Evolutionary conservation across 2,113 vertebrate genomes (phyloP).

Genomic region (Himantopus leucocephalus): DNA sequence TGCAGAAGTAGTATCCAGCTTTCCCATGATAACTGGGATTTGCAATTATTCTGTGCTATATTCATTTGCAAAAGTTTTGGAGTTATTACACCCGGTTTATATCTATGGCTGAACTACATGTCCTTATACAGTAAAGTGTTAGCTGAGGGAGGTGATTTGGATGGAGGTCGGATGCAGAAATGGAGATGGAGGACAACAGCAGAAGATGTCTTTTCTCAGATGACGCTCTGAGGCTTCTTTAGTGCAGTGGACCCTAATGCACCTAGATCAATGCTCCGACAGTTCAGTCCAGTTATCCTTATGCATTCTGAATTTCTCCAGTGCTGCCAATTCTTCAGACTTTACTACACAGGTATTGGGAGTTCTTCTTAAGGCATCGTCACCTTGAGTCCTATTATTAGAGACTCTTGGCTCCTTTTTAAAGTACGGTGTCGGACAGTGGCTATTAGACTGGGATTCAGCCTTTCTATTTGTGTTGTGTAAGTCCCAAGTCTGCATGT

Average conservation of each 20-base stretch:
- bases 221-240: not conserved
- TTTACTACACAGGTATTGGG: not conserved
- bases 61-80: not conserved
- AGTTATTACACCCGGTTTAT: not conserved
- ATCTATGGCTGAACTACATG: not conserved
- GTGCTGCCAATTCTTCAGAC: not conserved
- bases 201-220: not conserved
- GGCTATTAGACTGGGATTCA: accelerated
- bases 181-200: not conserved
- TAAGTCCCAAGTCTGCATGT: accelerated
- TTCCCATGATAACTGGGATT: not conserved
- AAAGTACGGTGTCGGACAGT: accelerated
- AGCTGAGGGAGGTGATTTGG: not conserved
- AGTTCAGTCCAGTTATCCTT: not conserved
- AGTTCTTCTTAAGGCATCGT: not conserved
- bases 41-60: not conserved
- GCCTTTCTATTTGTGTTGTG: not conserved
- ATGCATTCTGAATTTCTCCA: not conserved
- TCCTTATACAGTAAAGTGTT: not conserved
- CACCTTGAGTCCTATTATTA: not conserved
- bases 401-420: not conserved
- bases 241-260: not conserved
- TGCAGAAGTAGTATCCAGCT: not conserved
- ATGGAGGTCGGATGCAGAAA: not conserved
- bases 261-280: accelerated